phyloP scores from a whole-genome alignment of 2,113 vertebrate genomes.

The Cebus imitator region DNA sequence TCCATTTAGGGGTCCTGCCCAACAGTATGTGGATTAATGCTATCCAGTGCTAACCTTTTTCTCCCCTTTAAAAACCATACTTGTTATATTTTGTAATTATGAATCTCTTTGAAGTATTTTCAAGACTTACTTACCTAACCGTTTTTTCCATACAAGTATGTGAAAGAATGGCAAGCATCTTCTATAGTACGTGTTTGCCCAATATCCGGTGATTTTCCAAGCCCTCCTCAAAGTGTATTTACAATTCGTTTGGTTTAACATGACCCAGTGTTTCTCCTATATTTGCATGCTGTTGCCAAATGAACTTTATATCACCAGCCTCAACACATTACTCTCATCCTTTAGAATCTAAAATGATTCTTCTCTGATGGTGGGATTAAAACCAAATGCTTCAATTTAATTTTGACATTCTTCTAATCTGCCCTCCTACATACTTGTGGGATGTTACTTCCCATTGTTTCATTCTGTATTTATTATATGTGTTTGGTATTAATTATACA shows the following conservation, averaged over 20 bases:
- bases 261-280: neutral
- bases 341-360: neutral
- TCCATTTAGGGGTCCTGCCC: neutral
- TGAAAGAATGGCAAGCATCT: neutral
- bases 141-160: neutral
- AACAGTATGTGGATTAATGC: neutral
- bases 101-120: neutral
- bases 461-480: neutral
- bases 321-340: neutral
- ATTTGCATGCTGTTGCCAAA: neutral
- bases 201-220: neutral
- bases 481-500: neutral
- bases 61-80: neutral
- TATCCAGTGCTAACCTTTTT: neutral
- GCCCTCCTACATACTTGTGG: neutral
- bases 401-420: neutral
- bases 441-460: neutral
- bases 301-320: neutral
- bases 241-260: neutral
- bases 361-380: neutral
- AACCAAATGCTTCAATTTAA: neutral
- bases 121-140: neutral
- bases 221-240: neutral
- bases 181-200: neutral
- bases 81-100: neutral